Conservation (phyloP, 2,888 invertebrate genomes). For the Stegophylla sp. region DNA sequence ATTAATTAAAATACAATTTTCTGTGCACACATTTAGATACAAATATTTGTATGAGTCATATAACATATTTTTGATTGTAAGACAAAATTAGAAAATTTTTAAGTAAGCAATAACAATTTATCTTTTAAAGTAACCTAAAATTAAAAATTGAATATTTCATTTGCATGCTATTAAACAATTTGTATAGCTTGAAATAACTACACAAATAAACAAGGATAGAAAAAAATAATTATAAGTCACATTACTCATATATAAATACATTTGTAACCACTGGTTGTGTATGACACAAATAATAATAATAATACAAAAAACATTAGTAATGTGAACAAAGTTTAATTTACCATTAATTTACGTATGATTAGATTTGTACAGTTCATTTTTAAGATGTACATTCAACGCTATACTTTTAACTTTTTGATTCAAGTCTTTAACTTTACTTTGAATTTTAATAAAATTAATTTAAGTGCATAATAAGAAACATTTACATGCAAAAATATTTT, state of each 20-base stretch:
- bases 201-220: neutral
- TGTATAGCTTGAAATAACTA: neutral
- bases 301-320: neutral
- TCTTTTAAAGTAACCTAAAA: neutral
- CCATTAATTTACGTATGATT: neutral
- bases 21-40: neutral
- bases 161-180: neutral
- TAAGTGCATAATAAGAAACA: neutral
- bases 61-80: constrained; percentile 27
- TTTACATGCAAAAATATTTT: constrained; percentile 4
- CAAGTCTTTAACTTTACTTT: neutral
- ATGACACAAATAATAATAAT: neutral
- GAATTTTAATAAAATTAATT: neutral
- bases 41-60: neutral
- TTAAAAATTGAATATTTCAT: neutral
- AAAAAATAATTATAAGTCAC: neutral
- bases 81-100: neutral
- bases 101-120: neutral
- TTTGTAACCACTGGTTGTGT: neutral
- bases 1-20: neutral
- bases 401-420: neutral
- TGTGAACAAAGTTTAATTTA: neutral
- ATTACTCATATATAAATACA: neutral
- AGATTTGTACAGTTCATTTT: neutral
- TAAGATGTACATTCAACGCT: neutral